A percentile compares a stretch with the other conserved stretches of the same genome.
Evolutionary conservation across 2,888 invertebrate genomes (phyloP).

Genomic region (Rhogogaster chlorosoma): DNA sequence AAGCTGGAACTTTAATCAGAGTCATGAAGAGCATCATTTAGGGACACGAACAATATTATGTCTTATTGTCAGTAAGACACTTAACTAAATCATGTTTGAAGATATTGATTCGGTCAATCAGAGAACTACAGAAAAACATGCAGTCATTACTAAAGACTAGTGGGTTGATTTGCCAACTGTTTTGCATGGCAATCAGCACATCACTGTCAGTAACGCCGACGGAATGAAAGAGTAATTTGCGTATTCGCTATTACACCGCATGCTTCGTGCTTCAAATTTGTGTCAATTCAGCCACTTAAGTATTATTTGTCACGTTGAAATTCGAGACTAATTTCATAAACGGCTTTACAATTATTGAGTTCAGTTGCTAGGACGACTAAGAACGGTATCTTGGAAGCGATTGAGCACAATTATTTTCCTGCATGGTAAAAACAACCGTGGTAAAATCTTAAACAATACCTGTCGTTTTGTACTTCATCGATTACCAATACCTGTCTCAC

Average conservation of each 20-base stretch:
- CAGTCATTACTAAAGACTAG: neutral
- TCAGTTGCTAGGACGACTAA: neutral
- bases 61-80: neutral
- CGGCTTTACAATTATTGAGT: neutral
- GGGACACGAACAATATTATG: neutral
- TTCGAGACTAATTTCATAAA: slow-evolving; percentile 22
- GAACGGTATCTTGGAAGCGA: neutral
- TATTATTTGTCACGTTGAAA: slow-evolving; percentile 24
- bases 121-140: neutral
- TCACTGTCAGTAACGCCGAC: slow-evolving; percentile 24
- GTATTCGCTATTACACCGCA: slow-evolving; percentile 33
- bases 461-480: neutral
- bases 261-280: slow-evolving; percentile 60
- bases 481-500: neutral
- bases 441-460: slow-evolving; percentile 12
- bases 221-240: slow-evolving; percentile 41
- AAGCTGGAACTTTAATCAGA: neutral
- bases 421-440: neutral
- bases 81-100: slow-evolving; percentile 4
- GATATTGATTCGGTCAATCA: neutral
- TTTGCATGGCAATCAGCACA: slow-evolving; percentile 42
- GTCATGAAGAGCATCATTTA: neutral
- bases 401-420: neutral
- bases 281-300: slow-evolving; percentile 66
- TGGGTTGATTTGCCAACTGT: slow-evolving; percentile 34